Base-by-base conservation (phyloP, 2,797 vertebrate genomes). In the Esox masquinongy region DNA sequence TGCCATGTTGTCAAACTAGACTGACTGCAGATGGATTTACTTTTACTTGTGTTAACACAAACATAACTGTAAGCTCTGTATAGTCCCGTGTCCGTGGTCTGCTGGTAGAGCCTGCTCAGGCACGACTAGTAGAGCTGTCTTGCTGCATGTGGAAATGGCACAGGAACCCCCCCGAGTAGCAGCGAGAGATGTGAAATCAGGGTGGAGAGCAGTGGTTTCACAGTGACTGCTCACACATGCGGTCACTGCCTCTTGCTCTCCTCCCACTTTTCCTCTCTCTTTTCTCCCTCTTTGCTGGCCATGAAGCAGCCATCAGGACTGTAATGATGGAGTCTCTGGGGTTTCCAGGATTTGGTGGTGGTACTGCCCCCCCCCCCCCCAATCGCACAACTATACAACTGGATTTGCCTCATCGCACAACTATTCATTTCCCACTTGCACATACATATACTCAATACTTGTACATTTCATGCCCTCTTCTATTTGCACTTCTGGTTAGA, bases 131-230 rank as follows among this genome's bases (percentile, higher is more conserved):
- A 56, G 19, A 56, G 19, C 51, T 56, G 51, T 56, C 19, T 6
- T 56, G 9, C 14, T 63, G 24, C n/a, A 19, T 26, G 24, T 63
- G 59, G n/a, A 19, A 53, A 53, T 53, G 9, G 17, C 50, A 4
- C 14, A 15, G 50, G n/a, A 29, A 15, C n/a, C 3, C 9, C 51
- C 51, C 51, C n/a, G 59, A 24, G 12, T 24, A 63, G 24, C 59
- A 63, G 24, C 12, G 31, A 68, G n/a, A n/a, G 4, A 26, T 29
- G 24, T 56, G 70, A 72, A 22, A 36, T 1, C 29, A 53, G 74
- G 67, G 71, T 53, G 56, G 43, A 68, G 19, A 50, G 59, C 69
- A 9, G 12, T 74, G 78, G 59, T 74, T 76, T 69, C 82, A 82
- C 69, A 59, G 75, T 68, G 61, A 29, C 15, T 56, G 77, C 70